Percentiles rank a stretch among this genome's conserved stretches.
phyloP scores from a whole-genome alignment of 64 coral and sea anemone genomes.

The Dendrophyllia cribrosa region DNA sequence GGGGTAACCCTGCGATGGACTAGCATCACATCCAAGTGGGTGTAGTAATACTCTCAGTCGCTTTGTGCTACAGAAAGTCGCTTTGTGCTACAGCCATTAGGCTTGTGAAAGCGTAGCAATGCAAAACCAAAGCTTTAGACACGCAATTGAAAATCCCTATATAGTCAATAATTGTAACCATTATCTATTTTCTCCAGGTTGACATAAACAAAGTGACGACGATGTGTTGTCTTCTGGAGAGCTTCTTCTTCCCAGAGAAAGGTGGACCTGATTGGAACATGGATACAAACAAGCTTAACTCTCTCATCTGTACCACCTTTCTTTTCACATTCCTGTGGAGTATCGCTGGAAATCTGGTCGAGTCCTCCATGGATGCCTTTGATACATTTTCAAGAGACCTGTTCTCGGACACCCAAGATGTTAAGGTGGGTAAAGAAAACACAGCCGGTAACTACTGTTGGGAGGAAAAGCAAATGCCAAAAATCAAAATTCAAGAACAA shows the following conservation, averaged over 20 bases:
- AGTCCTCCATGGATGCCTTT: conserved; percentile 85
- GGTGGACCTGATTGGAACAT: conserved; percentile 88
- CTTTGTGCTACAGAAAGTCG: too few relatives aligned
- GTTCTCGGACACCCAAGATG: conserved; percentile 92
- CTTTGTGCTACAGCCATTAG: too few relatives aligned
- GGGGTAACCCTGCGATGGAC: too few relatives aligned
- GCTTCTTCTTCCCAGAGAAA: conserved; percentile 86
- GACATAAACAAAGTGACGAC: conserved; percentile 94
- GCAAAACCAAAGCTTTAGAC: too few relatives aligned
- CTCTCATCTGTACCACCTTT: conserved; percentile 92
- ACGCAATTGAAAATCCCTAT: not conserved
- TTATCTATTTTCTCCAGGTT: conserved; percentile 47
- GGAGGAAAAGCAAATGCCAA: too few relatives aligned
- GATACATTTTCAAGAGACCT: conserved; percentile 89
- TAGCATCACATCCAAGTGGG: too few relatives aligned
- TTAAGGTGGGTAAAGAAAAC: conserved; percentile 66
- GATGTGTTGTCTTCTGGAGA: conserved; percentile 94
- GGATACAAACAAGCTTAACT: conserved; percentile 83
- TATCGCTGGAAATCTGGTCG: conserved; percentile 93
- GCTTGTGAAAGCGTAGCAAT: too few relatives aligned
- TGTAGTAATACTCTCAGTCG: too few relatives aligned
- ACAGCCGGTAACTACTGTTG: too few relatives aligned
- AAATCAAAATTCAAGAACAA: too few relatives aligned
- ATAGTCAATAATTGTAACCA: not conserved
- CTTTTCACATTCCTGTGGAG: conserved; percentile 95